Base-by-base conservation (phyloP, 2,113 vertebrate genomes). In the Pipa parva region DNA sequence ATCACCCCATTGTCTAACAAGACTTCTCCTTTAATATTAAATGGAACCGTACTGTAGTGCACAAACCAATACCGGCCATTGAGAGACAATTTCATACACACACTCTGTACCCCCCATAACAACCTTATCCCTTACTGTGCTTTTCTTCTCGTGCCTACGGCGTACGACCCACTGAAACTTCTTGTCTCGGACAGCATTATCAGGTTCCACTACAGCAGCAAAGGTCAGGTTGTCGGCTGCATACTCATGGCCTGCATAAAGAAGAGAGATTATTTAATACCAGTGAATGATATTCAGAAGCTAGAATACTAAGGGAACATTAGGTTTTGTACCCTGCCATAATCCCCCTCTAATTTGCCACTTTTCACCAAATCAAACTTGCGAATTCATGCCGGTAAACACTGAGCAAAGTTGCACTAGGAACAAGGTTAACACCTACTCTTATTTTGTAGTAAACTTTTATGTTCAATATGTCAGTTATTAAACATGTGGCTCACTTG, bases 151-250 rank as follows among this genome's bases (percentile, higher is more conserved):
- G 74, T 87, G 80, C 42, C 93, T 83, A 74, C 92, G 94, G 76
- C 88, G 88, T 22, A 78, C 79, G 2, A 88, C 93, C 94, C 93
- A 96, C 70, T 82, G 88, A 75, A 91, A 87, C 76, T 97, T 97
- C 82, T 80, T 87, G 77, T 94, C 90, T 48, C 92, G 81, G 0
- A 74, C 80, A 0, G 80, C 33, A 67, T 97, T 98, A 71, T 83
- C 84, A 0, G 89, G 88, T 75, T 98, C 95, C 65, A 97, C 87
- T 65, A 92, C 88, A 6, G 86, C 89, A 33, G 94, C 94, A 20
- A 99, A 99, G 75, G 86, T 86, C 74, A 99, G 85, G 74, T 97
- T 98, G 75, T 97, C 95, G 70, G 92, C 90, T 0, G 97, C 93
- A 0, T 99, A 99, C 65, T 99, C 97, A 0, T 98, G 95, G 59